phyloP scores from a whole-genome alignment of 2,113 vertebrate species.

The Oreotrochilus melanogaster region DNA sequence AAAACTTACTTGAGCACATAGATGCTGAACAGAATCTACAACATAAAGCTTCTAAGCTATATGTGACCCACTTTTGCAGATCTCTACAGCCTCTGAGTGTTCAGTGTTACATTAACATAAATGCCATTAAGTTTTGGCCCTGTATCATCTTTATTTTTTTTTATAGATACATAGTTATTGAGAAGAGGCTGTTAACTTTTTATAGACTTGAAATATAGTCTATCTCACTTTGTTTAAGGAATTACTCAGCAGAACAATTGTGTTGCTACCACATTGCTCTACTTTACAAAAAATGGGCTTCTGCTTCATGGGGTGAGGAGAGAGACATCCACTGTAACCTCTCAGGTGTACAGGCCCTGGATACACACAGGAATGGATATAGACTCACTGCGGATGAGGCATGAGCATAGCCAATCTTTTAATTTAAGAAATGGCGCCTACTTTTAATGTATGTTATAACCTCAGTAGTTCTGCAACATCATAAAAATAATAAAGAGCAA shows the following conservation, averaged over 20 bases:
- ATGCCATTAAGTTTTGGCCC: constrained; percentile 50
- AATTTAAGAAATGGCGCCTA: not conserved
- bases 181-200: constrained; percentile 66
- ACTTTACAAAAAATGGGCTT: not conserved
- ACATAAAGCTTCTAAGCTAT: not conserved
- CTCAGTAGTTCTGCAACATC: constrained; percentile 47
- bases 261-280: not conserved
- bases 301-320: not conserved
- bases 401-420: not conserved
- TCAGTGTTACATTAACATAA: constrained; percentile 56
- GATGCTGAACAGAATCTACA: not conserved
- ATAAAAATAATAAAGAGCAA: constrained; percentile 70
- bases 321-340: not conserved
- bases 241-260: not conserved
- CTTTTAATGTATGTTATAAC: constrained; percentile 1
- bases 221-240: not conserved
- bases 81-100: not conserved
- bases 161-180: constrained; percentile 69
- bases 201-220: constrained; percentile 61
- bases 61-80: not conserved
- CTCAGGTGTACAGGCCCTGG: not conserved
- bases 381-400: not conserved
- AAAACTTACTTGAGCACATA: not conserved
- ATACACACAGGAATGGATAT: not conserved
- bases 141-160: constrained; percentile 65